These are phyloP conservation scores for Cephalopterus ornatus DNA, from an alignment of 2,113 vertebrate genomes.

Conservation along the genomic window DNA sequence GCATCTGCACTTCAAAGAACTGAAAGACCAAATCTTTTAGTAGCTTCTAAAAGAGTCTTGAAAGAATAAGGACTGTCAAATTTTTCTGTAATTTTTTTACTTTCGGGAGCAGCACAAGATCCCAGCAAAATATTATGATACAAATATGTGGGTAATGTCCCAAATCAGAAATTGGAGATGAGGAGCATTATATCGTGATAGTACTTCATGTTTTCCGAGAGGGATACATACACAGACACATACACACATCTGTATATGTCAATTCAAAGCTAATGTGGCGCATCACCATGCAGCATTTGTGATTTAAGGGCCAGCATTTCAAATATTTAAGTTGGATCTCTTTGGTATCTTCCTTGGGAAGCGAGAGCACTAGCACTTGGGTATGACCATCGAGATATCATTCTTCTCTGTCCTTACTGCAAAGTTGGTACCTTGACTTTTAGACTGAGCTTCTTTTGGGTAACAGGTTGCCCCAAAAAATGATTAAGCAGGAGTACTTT, in stretches of 20 bases:
- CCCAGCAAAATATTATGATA: not conserved
- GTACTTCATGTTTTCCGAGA: not conserved
- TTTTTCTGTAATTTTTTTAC: not conserved
- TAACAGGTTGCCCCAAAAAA: not conserved
- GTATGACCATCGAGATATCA: accelerated
- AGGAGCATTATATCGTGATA: not conserved
- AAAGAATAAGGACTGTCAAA: not conserved
- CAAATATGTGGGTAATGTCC: not conserved
- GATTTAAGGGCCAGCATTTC: not conserved
- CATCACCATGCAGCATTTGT: not conserved
- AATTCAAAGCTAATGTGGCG: not conserved
- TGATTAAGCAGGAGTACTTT: not conserved
- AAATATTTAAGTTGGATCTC: not conserved
- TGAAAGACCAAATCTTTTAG: not conserved
- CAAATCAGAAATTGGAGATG: not conserved
- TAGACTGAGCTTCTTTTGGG: not conserved
- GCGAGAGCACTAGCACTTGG: not conserved
- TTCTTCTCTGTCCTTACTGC: not conserved
- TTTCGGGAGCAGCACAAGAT: not conserved
- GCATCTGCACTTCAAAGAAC: not conserved
- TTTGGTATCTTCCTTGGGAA: not conserved
- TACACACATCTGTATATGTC: not conserved
- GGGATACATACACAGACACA: not conserved
- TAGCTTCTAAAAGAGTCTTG: not conserved
- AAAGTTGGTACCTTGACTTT: not conserved